Base-by-base conservation (phyloP, 2,797 vertebrate species). In the Ptychobarbus kaznakovi region DNA sequence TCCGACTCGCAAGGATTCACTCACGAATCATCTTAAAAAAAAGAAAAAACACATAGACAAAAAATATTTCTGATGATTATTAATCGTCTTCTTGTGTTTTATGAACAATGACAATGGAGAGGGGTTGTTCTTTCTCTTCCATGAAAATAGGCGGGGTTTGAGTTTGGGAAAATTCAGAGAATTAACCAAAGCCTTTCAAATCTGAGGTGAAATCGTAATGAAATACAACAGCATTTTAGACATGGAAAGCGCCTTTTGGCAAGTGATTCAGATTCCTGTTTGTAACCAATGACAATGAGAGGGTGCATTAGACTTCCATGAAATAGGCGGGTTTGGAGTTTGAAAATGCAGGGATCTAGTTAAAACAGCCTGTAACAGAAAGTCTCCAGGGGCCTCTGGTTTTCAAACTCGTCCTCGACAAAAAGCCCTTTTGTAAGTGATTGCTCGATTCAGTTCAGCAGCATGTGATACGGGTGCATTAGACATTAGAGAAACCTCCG, bases 81-180 rank as follows among this genome's bases (percentile, higher is more conserved):
- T 7, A n/a, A 40, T 51, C 12, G 77, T 69, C 78, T 84, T 83
- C 84, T 46, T 44, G 81, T 63, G 9, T 42, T 65, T 35, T 61
- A 74, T n/a, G n/a, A 65, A 86, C 87, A 90, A 89, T 89, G 38
- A 74, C 13, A n/a, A 40, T 25, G 16, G 63, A 76, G 65, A 51
- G 83, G 87, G 89, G 86, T 15, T 65, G 82, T 82, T 91, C 16
- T 70, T 12, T 28, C 12, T 22, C 46, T 72, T 83, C 87, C 86
- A 88, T 81, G 89, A 86, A 90, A 88, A 87, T 49, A 91, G 91
- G 92, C 90, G 91, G 91, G 88, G 89, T 90, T 78, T 81, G 81
- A 49, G 77, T 82, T 81, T 78, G 77, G 61, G 83, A 87, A 80
- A 84, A 87, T 78, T 86, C 76, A 78, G 85, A 86, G 86, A 90